phyloP scores from a whole-genome alignment of 2,113 vertebrate genomes.

The Coptodon bakossiorum region DNA sequence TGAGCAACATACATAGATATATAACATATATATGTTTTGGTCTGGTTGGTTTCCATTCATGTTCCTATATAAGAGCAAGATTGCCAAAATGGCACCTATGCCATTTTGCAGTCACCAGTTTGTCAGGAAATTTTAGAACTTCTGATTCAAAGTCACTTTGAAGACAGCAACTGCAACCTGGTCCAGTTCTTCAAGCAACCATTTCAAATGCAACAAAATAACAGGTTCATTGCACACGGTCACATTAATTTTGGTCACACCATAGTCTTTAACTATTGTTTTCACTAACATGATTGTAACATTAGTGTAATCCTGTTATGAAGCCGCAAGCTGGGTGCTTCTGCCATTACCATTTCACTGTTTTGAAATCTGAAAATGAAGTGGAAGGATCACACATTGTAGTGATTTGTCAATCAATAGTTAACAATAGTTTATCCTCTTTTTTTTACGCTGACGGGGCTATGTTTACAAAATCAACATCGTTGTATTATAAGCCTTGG shows the following conservation, averaged over 20 bases:
- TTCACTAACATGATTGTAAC: not conserved
- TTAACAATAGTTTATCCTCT: not conserved
- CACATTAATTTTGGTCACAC: not conserved
- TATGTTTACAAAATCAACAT: not conserved
- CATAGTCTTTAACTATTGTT: not conserved
- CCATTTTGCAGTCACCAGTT: not conserved
- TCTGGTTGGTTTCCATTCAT: not conserved
- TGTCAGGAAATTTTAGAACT: not conserved
- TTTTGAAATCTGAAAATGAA: not conserved
- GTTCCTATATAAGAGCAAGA: not conserved
- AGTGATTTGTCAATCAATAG: not conserved
- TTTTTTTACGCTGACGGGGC: not conserved
- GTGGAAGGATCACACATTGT: not conserved
- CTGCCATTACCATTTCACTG: not conserved
- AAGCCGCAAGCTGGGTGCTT: not conserved
- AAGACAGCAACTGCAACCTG: not conserved
- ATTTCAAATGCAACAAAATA: not conserved
- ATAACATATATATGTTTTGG: too few species aligned
- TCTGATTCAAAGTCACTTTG: not conserved
- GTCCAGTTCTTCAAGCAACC: not conserved
- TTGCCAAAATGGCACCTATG: not conserved
- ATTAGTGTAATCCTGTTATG: not conserved
- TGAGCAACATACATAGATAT: too few species aligned
- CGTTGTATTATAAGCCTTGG: not conserved
- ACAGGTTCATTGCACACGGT: not conserved